Percentiles rank a stretch among this genome's conserved stretches.
These are phyloP conservation scores for Syngnathus floridae DNA, from an alignment of 2,113 vertebrate species.

Conservation along the genomic window DNA sequence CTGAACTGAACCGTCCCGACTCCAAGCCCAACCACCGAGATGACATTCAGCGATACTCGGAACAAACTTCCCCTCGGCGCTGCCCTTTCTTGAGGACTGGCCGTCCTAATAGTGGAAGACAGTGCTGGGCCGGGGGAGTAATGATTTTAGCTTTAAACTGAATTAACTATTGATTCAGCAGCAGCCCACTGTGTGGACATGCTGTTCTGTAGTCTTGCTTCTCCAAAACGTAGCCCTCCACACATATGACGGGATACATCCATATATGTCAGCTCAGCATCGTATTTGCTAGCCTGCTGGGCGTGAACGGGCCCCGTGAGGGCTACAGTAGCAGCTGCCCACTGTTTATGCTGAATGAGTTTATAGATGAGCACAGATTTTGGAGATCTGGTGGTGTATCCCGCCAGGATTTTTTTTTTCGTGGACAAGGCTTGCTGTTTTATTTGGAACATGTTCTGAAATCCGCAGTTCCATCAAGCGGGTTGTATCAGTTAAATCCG, in stretches of 20 bases:
- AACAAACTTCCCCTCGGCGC: constrained; percentile 41
- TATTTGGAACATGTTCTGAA: neutral
- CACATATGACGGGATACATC: constrained; percentile 53
- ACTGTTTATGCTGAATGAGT: constrained; percentile 51
- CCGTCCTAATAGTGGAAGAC: constrained; percentile 53
- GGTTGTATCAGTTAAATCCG: neutral
- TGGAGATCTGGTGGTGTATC: constrained; percentile 20
- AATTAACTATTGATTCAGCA: constrained; percentile 70
- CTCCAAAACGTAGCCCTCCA: constrained; percentile 63
- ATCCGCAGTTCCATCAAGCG: neutral
- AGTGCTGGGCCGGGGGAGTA: constrained; percentile 60
- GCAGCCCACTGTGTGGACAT: constrained; percentile 50
- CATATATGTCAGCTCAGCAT: constrained; percentile 45
- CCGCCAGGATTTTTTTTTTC: neutral
- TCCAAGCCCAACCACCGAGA: constrained; percentile 39
- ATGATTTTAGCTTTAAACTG: constrained; percentile 75
- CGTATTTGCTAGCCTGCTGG: constrained; percentile 47
- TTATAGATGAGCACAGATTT: constrained; percentile 61
- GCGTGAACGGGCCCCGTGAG: constrained; percentile 54
- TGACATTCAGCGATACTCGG: constrained; percentile 20
- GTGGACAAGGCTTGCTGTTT: neutral
- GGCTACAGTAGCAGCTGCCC: constrained; percentile 49
- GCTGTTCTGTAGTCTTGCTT: constrained; percentile 56
- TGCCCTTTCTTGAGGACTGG: constrained; percentile 48
- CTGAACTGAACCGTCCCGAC: constrained; percentile 49